Evolutionary conservation across 2,113 vertebrate genomes (phyloP).

Genomic region (Myotis lucifugus): DNA sequence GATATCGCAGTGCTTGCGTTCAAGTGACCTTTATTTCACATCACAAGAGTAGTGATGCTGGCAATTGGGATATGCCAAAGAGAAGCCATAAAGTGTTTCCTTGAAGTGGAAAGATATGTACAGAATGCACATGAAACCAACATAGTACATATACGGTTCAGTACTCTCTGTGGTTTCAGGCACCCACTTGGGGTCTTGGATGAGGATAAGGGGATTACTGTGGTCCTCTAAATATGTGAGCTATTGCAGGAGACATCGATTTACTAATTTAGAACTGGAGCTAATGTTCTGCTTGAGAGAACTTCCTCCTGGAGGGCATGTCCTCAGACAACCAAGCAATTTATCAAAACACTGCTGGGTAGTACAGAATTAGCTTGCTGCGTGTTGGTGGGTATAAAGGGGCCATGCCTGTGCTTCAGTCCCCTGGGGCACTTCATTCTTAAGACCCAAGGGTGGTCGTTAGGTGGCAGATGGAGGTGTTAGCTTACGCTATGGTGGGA

Average conservation of each 20-base stretch:
- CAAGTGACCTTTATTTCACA: neutral
- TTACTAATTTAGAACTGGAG: neutral
- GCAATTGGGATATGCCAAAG: neutral
- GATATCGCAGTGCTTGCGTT: neutral
- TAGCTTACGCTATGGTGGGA: neutral
- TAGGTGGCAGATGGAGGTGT: neutral
- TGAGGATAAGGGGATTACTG: too few relatives aligned
- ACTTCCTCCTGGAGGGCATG: neutral
- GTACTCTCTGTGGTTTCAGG: neutral
- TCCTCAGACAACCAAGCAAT: neutral
- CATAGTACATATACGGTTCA: neutral
- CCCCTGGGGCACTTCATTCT: neutral
- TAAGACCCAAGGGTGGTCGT: neutral
- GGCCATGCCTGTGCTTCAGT: neutral
- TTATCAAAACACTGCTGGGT: too few relatives aligned
- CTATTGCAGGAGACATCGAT: fast-evolving
- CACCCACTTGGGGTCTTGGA: neutral
- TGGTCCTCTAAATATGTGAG: neutral
- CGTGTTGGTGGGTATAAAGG: neutral
- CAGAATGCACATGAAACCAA: neutral
- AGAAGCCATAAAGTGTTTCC: neutral
- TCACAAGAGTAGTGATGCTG: neutral
- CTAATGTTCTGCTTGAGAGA: neutral
- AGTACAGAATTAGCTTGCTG: neutral
- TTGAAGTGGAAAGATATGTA: neutral